Evolutionary conservation across 2,888 invertebrate genomes (phyloP).

Genomic region (Leptopilina syphax): DNA sequence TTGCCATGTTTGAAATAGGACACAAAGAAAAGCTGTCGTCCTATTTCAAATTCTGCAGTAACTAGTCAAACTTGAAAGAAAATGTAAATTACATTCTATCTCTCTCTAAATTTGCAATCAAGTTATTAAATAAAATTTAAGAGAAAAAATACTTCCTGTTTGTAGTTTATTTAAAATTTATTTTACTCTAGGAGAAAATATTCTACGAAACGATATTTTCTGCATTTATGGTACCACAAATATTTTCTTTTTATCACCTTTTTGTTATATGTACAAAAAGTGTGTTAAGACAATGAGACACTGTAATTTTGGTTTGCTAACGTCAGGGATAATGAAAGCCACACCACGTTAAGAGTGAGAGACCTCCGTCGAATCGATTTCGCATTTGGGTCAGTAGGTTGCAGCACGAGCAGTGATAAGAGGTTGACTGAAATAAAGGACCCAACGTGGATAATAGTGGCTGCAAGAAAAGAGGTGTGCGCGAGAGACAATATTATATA

Average conservation of each 20-base stretch:
- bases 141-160: neutral
- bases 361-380: conserved; percentile 68
- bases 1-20: neutral
- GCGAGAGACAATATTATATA: neutral
- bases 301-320: conserved; percentile 28
- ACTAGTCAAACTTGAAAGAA: too few relatives aligned
- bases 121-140: too few relatives aligned
- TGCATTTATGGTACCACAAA: neutral
- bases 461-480: conserved; percentile 41
- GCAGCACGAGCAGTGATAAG: conserved; percentile 65
- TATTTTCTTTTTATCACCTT: neutral
- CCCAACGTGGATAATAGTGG: conserved; percentile 40
- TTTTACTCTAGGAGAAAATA: neutral
- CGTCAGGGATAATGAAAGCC: conserved; percentile 54
- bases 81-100: too few relatives aligned
- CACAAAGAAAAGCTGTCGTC: neutral
- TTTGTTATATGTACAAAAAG: neutral
- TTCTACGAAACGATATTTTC: neutral
- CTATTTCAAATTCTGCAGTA: too few relatives aligned
- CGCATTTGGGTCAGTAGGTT: conserved; percentile 70
- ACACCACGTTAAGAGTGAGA: conserved; percentile 60
- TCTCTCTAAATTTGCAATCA: too few relatives aligned
- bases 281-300: conserved; percentile 1
- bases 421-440: conserved; percentile 56
- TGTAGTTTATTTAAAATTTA: neutral